These are phyloP conservation scores for Saturnia pavonia DNA, from an alignment of 2,888 invertebrate species.

Conservation along the genomic window DNA sequence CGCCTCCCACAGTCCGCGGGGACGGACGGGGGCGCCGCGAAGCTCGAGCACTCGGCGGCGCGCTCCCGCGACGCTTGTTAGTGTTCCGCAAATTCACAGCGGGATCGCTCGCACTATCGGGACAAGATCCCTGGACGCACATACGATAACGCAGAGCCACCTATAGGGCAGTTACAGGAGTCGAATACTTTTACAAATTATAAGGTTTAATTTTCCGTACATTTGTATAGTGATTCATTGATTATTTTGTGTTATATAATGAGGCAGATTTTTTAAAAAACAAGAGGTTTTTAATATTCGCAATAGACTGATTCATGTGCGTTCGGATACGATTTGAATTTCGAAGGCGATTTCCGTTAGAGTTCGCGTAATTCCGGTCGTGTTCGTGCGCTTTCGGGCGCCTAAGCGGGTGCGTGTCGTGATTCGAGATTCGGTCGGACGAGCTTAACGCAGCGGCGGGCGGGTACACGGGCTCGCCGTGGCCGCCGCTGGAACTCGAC, in stretches of 20 bases:
- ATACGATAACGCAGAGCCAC: conserved; percentile 76
- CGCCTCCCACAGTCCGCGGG: conserved; percentile 79
- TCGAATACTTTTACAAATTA: not conserved
- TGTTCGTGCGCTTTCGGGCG: conserved; percentile 68
- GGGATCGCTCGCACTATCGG: conserved; percentile 81
- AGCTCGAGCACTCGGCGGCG: conserved; percentile 77
- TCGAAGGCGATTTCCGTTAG: conserved; percentile 29
- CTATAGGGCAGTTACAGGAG: conserved; percentile 54
- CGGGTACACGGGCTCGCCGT: conserved; percentile 90
- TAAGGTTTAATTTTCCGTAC: not conserved
- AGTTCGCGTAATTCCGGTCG: conserved; percentile 56
- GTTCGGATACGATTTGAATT: conserved; percentile 20
- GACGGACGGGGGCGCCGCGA: conserved; percentile 79
- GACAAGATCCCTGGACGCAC: conserved; percentile 76
- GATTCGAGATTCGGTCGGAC: conserved; percentile 88
- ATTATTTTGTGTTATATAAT: conserved; percentile 9
- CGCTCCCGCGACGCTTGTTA: conserved; percentile 81
- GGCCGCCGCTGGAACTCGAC: conserved; percentile 89
- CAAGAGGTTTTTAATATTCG: conserved; percentile 1
- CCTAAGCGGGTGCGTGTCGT: conserved; percentile 61
- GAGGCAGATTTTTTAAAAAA: conserved; percentile 13
- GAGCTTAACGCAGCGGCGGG: conserved; percentile 87
- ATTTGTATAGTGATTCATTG: not conserved
- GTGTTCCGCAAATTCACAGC: conserved; percentile 81
- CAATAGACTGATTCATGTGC: conserved; percentile 10